Conservation (phyloP, 1,140 invertebrate species). For the Drosophila sproati region DNA sequence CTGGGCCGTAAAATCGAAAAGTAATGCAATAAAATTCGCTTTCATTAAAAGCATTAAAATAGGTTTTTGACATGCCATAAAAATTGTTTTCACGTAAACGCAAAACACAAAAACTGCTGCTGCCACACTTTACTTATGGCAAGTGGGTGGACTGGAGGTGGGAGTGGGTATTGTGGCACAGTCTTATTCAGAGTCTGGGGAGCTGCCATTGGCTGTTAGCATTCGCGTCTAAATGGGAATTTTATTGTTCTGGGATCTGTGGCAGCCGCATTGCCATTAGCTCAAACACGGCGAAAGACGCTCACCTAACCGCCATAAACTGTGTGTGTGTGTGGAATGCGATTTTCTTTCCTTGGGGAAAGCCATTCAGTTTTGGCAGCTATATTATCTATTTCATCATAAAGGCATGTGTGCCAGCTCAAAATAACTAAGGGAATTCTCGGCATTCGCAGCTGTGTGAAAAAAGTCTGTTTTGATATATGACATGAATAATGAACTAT, state of each 20-base stretch:
- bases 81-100: slow-evolving; percentile 81
- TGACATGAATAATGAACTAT: too few relatives aligned
- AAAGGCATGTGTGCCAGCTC: not conserved
- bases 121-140: slow-evolving; percentile 53
- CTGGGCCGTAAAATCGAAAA: slow-evolving; percentile 76
- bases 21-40: slow-evolving; percentile 83
- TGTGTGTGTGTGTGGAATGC: slow-evolving; percentile 5
- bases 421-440: slow-evolving; percentile 41
- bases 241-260: slow-evolving; percentile 80
- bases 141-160: not conserved
- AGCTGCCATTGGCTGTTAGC: slow-evolving; percentile 45
- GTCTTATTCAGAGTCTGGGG: slow-evolving; percentile 12
- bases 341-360: slow-evolving; percentile 10
- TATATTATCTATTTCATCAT: slow-evolving; percentile 33
- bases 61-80: slow-evolving; percentile 83
- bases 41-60: slow-evolving; percentile 83
- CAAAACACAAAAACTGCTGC: slow-evolving; percentile 69
- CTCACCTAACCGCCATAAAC: slow-evolving; percentile 73
- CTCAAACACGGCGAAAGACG: slow-evolving; percentile 57
- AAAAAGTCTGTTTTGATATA: not conserved
- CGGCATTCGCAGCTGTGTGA: too few relatives aligned
- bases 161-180: not conserved
- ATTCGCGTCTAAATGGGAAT: slow-evolving; percentile 74
- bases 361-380: slow-evolving; percentile 30
- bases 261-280: slow-evolving; percentile 74